Evolutionary conservation across 2,888 invertebrate species (phyloP), one percentile per base, ranked within the genome.

Genomic region (Spodoptera littoralis): DNA sequence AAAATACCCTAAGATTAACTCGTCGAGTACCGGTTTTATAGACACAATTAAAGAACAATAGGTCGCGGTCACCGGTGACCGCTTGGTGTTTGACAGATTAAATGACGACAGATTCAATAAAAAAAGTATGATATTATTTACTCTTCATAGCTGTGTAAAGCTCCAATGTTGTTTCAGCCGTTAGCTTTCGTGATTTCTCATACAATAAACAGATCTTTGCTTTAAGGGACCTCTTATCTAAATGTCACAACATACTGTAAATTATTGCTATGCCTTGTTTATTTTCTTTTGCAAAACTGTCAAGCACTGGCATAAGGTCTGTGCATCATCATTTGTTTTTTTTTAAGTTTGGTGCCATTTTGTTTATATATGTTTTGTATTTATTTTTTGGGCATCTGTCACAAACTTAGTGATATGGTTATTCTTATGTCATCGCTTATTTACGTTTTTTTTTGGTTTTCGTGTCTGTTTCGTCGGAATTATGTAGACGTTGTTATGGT

Each of bases 211-310:
- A 70, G 36, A 36, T 9, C 36, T 36, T 36, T 50, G 24, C 43
- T 54, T 41, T 41, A 52, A 54, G 45, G 71, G 57, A 70, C 76
- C 77, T 61, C 79, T 80, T 82, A 83, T 81, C 83, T 52, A 44
- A 44, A 57, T 53, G 68, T 71, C 70, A 62, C 68, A 73, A 73
- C 60, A 70, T 61, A 60, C 55, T 65, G 73, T 73, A 65, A 80
- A 68, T 74, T 82, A 76, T 75, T 70, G 61, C 60, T 24, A 50
- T 69, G 59, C 67, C 48, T 67, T 76, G 70, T 70, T 80, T 76
- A 70, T 76, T 9, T 76, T 59, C 48, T 66, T 59, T 65, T 68
- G 63, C 43, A 58, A 6, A 59, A 54, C 43, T 62, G 52, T 69
- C 18, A 58, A 55, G 22, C 45, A 48, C 8, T 4, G 55, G 60